Evolutionary conservation across 2,113 vertebrate species (phyloP).

Genomic region (Xyrauchen texanus): DNA sequence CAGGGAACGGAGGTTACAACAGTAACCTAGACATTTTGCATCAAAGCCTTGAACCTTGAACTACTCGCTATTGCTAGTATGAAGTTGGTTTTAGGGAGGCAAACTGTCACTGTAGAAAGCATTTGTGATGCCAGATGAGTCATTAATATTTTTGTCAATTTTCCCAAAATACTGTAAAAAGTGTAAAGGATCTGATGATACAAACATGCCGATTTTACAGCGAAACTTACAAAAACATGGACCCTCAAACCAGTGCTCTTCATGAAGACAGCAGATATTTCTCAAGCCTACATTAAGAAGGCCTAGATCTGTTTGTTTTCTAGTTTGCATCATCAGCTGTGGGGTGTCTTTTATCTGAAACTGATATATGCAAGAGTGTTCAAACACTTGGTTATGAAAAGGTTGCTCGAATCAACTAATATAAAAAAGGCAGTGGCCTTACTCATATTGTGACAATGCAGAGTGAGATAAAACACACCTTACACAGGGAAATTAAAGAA

Average conservation of each 20-base stretch:
- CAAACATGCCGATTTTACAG: slow-evolving; percentile 72
- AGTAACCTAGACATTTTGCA: no score
- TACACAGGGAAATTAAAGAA: background rate
- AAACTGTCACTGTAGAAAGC: no score
- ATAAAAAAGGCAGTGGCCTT: slow-evolving; percentile 22
- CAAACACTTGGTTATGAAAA: no score
- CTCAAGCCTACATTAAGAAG: background rate
- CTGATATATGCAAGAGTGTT: background rate
- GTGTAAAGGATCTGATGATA: no score
- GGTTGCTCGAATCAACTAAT: no score
- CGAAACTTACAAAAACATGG: slow-evolving; percentile 44
- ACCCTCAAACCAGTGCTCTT: slow-evolving; percentile 6
- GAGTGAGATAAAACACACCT: background rate
- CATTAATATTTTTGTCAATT: no score
- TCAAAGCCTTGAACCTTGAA: no score
- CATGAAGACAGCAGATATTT: background rate
- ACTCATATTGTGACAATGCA: background rate
- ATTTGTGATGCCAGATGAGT: no score
- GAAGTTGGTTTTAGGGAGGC: no score
- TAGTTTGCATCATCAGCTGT: background rate
- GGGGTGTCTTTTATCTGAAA: background rate
- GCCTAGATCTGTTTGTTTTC: slow-evolving; percentile 29
- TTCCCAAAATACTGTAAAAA: no score
- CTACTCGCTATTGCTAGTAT: no score
- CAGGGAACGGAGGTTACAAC: no score